These are phyloP conservation scores for Acanthosepion lycidas DNA, from an alignment of 2,888 invertebrate genomes.

Conservation along the genomic window DNA sequence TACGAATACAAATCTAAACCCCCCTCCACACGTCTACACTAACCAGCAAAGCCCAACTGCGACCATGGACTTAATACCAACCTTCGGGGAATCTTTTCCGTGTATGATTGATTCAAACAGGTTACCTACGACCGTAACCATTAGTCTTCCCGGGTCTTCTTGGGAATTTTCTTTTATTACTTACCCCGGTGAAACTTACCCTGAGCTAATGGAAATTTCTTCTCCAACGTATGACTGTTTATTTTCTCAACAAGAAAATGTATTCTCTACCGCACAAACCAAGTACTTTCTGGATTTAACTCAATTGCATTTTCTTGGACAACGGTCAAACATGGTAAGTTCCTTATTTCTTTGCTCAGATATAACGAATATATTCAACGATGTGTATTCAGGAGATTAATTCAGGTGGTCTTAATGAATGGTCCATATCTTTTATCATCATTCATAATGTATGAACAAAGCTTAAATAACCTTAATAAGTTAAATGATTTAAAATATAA, in stretches of 20 bases:
- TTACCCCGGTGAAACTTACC: background rate
- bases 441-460: too few relatives aligned
- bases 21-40: background rate
- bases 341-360: background rate
- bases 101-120: background rate
- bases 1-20: background rate
- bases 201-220: background rate
- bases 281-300: background rate
- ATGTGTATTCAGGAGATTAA: too few relatives aligned
- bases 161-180: slow-evolving; percentile 14
- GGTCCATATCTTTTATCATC: too few relatives aligned
- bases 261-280: background rate
- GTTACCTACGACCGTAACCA: background rate
- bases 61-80: background rate
- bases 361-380: too few relatives aligned
- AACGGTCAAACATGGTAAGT: background rate
- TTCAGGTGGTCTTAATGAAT: too few relatives aligned
- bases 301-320: slow-evolving; percentile 33
- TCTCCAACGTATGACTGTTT: background rate
- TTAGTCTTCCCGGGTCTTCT: background rate
- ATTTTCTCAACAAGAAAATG: background rate
- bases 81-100: background rate
- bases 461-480: too few relatives aligned
- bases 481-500: too few relatives aligned
- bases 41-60: background rate